Conservation (phyloP, 2,888 invertebrate genomes). For the Dolomedes plantarius region DNA sequence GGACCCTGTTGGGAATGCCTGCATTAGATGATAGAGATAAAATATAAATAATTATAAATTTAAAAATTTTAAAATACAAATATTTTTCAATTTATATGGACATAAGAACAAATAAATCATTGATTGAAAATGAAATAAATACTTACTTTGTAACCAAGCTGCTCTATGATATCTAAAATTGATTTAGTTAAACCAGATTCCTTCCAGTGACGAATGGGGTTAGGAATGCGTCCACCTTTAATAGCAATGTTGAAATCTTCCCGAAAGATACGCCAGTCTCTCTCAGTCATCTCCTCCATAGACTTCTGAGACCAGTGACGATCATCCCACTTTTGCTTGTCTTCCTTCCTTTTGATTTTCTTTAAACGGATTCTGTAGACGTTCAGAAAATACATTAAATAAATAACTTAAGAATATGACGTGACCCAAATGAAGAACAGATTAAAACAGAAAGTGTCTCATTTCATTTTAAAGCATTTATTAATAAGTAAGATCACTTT, state of each 20-base stretch:
- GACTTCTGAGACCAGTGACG: slow-evolving; percentile 99
- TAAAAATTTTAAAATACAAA: no score
- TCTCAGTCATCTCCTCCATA: slow-evolving; percentile 95
- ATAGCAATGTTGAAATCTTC: slow-evolving; percentile 99
- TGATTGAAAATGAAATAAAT: no score
- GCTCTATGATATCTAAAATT: slow-evolving; percentile 93
- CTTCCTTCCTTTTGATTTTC: slow-evolving; percentile 95
- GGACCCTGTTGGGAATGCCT: no score
- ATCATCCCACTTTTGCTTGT: slow-evolving; percentile 99
- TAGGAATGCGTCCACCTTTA: slow-evolving; percentile 90
- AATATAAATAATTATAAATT: no score
- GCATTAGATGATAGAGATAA: no score
- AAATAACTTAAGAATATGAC: background rate
- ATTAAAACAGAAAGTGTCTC: no score
- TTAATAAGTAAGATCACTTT: no score
- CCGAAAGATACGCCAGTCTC: slow-evolving; percentile 99
- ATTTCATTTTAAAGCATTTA: no score
- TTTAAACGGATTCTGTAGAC: slow-evolving; percentile 84
- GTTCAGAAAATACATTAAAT: background rate
- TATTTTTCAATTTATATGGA: no score
- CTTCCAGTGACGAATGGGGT: slow-evolving; percentile 95
- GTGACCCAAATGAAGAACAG: background rate
- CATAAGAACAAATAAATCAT: no score
- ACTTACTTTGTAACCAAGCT: slow-evolving; percentile 89
- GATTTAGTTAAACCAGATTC: slow-evolving; percentile 93